Evolutionary conservation across 2,113 vertebrate genomes (phyloP), one percentile per base, ranked within the genome.

Genomic region (Ginglymostoma cirratum): DNA sequence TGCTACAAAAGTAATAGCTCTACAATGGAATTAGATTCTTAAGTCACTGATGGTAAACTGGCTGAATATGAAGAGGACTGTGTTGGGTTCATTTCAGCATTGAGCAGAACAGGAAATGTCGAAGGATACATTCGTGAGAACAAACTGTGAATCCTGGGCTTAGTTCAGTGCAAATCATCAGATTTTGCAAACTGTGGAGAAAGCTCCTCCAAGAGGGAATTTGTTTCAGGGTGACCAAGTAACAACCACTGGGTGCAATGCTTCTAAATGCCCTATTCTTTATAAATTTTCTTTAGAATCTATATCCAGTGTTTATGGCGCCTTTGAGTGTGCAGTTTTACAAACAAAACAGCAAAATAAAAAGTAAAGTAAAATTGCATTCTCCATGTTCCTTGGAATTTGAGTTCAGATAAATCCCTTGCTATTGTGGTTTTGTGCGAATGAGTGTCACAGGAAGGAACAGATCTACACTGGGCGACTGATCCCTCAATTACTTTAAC

Each of bases 401-500:
- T 1, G 5, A 61, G 87, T 19, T 61, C 52, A 90, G 65, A 34
- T 30, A 61, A 87, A 87, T 87, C 85, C 24, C 52, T 61, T 90
- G 87, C 87, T 90, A 61, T 90, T 90, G 52, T 65, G 14, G 24
- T 90, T 17, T 90, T 90, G 30, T 61, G 87, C 34, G 14, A 61
- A 55, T 61, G 48, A 61, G 52, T 34, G 52, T 90, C 61, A 30
- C 87, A 90, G 87, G 87, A 90, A 61, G 87, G 52, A 90, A 30
- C 42, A 89, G 87, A 61, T 90, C 52, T 15, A 17, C n/a, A 65
- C 52, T 61, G 48, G 27, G 87, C 5, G 19, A 30, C 87, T 61
- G 52, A 61, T 90, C 48, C 14, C 87, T 90, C 87, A 61, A 61
- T 90, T 61, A 90, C 87, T 90, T 90, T 61, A 89, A 89, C 48